These are phyloP conservation scores for Drosophila pseudotakahashii DNA, from an alignment of 2,888 invertebrate genomes.

Conservation along the genomic window DNA sequence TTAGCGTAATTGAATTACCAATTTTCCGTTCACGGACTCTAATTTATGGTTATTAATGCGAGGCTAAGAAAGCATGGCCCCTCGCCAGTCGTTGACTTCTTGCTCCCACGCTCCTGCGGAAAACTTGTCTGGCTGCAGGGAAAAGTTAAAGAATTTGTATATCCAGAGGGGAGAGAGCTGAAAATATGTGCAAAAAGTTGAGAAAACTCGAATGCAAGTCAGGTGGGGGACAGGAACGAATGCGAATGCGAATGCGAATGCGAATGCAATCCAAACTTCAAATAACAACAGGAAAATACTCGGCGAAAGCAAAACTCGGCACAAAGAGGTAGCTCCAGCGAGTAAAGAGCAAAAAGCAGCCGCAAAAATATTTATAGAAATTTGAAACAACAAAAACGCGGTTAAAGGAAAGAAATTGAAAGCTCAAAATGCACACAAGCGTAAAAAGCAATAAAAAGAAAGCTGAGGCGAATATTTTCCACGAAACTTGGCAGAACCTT, in stretches of 20 bases:
- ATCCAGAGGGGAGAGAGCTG: constrained; percentile 10
- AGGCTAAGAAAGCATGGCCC: constrained; percentile 7
- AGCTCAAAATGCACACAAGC: constrained; percentile 70
- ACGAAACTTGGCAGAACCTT: constrained; percentile 6
- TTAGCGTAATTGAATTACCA: constrained; percentile 74
- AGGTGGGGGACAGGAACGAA: constrained; percentile 8
- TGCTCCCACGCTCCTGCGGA: not conserved
- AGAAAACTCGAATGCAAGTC: constrained; percentile 26
- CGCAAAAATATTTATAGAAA: constrained; percentile 70
- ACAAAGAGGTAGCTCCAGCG: constrained; percentile 26
- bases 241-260: constrained; percentile 51
- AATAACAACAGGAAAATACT: constrained; percentile 32
- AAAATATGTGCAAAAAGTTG: constrained; percentile 34
- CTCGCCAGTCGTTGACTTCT: constrained; percentile 20
- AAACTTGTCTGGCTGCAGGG: constrained; percentile 38
- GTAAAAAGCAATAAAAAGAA: constrained; percentile 54
- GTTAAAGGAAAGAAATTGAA: constrained; percentile 45
- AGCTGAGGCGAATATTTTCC: constrained; percentile 8
- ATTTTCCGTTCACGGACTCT: constrained; percentile 46
- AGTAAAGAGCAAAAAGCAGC: constrained; percentile 43
- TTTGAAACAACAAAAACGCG: constrained; percentile 46
- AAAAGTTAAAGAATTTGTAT: constrained; percentile 32
- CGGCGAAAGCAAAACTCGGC: constrained; percentile 29
- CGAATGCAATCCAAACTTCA: constrained; percentile 51
- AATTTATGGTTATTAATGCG: constrained; percentile 72